Evolutionary conservation across 2,113 vertebrate genomes (phyloP).

Genomic region (Trachemys scripta): DNA sequence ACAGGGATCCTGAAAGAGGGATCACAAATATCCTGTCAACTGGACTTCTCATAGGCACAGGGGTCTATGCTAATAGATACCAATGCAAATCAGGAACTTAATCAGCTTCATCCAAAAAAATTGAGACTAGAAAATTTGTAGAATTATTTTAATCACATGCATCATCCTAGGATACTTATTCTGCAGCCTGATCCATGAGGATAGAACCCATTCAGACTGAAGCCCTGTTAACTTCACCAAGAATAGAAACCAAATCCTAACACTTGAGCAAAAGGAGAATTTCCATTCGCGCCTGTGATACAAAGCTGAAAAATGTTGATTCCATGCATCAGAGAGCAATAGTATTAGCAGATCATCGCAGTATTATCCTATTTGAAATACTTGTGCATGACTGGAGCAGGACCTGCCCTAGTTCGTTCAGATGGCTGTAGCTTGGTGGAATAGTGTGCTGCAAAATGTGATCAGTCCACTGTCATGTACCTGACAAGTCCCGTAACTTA

Average conservation of each 20-base stretch:
- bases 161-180: background rate
- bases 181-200: background rate
- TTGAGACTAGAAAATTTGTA: background rate
- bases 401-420: conserved; percentile 46
- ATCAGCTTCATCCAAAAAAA: background rate
- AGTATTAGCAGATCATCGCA: conserved; percentile 22
- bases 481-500: background rate
- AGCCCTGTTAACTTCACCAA: background rate
- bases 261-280: background rate
- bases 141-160: background rate
- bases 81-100: background rate
- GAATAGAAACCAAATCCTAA: background rate
- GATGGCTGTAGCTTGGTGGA: conserved; percentile 12
- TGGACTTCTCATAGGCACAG: background rate
- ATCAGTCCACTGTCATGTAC: conserved; percentile 52
- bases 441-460: conserved; percentile 39
- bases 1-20: background rate
- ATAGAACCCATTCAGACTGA: background rate
- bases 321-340: background rate
- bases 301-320: conserved; percentile 4
- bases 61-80: background rate
- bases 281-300: background rate
- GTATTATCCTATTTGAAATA: background rate
- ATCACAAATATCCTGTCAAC: background rate
- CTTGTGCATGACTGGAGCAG: conserved; percentile 13